Percentiles rank a stretch among this genome's conserved stretches.
Conservation (phyloP, 1,140 invertebrate species). For the Physella acuta region DNA sequence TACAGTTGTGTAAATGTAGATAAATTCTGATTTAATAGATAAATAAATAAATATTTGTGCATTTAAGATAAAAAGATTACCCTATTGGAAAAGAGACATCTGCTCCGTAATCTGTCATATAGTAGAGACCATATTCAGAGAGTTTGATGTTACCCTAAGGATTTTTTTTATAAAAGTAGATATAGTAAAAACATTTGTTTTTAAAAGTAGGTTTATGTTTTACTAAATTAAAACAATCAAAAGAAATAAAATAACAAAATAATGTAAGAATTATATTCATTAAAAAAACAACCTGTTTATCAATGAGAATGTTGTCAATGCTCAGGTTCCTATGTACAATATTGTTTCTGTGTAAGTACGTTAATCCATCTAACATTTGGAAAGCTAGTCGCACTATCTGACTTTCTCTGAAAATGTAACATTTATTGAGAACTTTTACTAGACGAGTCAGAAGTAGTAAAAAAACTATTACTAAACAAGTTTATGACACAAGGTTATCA, state of each 20-base stretch:
- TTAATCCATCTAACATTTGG: conserved; percentile 75
- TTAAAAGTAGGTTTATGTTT: no score
- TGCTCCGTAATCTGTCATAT: conserved; percentile 82
- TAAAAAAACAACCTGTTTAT: conserved; percentile 62
- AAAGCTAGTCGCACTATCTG: conserved; percentile 68
- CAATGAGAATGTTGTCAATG: conserved; percentile 81
- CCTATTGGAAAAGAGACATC: conserved; percentile 90
- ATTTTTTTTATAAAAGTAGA: conserved; percentile 20
- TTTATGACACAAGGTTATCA: no score
- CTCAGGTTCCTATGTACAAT: conserved; percentile 80
- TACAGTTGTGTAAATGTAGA: no score
- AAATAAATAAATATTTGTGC: no score
- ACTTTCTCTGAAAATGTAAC: conserved; percentile 49
- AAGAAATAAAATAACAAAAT: conserved; percentile 2
- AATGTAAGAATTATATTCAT: not conserved
- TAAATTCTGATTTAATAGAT: no score
- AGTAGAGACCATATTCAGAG: conserved; percentile 89
- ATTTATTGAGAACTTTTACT: no score
- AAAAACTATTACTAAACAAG: no score
- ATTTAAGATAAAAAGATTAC: no score
- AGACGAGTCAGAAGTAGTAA: no score
- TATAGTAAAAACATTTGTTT: conserved; percentile 4
- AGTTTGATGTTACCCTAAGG: conserved; percentile 72
- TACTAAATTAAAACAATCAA: no score
- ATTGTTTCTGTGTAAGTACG: conserved; percentile 72